Evolutionary conservation across 2,797 vertebrate genomes (phyloP).

Genomic region (Saxicola maurus): DNA sequence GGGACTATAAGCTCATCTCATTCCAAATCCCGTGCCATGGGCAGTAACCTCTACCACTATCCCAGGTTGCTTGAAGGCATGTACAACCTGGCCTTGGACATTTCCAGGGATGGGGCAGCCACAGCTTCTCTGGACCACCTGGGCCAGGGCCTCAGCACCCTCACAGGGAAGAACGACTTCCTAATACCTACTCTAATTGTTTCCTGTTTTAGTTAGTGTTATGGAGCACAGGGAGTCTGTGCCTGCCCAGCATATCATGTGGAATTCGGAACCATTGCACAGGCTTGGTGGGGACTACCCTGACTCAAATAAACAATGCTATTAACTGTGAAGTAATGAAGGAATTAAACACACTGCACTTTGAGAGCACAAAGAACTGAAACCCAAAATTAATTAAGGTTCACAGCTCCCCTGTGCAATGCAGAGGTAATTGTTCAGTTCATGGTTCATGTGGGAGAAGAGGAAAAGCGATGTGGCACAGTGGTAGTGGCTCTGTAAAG

Average conservation of each 20-base stretch:
- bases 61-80: neutral
- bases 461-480: neutral
- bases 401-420: neutral
- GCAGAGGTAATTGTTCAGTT: neutral
- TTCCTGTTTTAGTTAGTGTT: neutral
- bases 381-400: constrained; percentile 15
- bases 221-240: neutral
- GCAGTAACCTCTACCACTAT: neutral
- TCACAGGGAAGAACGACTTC: neutral
- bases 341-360: neutral
- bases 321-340: neutral
- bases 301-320: neutral
- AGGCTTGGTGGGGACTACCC: neutral
- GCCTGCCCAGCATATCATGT: rapidly evolving
- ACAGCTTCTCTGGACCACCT: neutral
- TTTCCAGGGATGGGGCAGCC: neutral
- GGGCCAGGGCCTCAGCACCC: neutral
- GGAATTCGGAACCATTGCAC: rapidly evolving
- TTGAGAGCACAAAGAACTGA: neutral
- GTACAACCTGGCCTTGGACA: neutral
- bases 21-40: neutral
- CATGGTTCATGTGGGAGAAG: neutral
- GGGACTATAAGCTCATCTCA: neutral
- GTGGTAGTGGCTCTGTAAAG: neutral
- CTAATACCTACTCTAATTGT: neutral